These are phyloP conservation scores for Smutsia temminckii DNA, from an alignment of 2,797 vertebrate species.

Conservation along the genomic window DNA sequence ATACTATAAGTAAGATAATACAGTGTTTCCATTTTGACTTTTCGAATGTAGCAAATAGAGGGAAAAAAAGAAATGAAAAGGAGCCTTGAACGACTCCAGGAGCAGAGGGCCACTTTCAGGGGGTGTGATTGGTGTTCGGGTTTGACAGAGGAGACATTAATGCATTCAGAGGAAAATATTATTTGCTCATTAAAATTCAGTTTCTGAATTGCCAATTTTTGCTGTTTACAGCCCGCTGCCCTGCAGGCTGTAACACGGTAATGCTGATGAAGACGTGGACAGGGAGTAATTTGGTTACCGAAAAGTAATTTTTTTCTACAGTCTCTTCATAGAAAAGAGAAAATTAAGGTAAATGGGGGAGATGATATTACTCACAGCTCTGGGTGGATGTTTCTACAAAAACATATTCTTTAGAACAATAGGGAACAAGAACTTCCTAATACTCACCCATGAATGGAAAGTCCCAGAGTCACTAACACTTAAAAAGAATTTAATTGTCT, in stretches of 20 bases:
- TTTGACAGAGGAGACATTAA: conserved; percentile 48
- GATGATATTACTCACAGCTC: background rate
- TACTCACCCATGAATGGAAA: background rate
- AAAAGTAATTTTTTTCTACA: conserved; percentile 30
- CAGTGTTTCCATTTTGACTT: background rate
- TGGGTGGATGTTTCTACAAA: conserved; percentile 30
- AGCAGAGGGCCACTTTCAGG: background rate
- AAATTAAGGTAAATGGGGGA: conserved; percentile 55
- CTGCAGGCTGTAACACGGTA: background rate
- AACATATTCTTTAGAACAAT: background rate
- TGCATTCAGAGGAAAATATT: conserved; percentile 47
- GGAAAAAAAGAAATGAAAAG: background rate
- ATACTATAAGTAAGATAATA: background rate
- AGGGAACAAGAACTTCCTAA: background rate
- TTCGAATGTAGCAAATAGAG: background rate
- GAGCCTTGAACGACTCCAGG: background rate
- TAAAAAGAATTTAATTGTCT: background rate
- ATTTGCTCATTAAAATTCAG: conserved; percentile 73
- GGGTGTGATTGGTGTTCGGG: background rate
- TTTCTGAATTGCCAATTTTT: conserved; percentile 53
- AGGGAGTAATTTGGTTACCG: conserved; percentile 35
- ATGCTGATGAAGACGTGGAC: conserved; percentile 34
- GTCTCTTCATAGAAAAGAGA: conserved; percentile 28
- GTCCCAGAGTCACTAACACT: background rate
- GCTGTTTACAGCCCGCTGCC: conserved; percentile 48